Evolutionary conservation across 2,888 invertebrate species (phyloP), one percentile per base, ranked within the genome.

Genomic region (Oeneis ivallda): DNA sequence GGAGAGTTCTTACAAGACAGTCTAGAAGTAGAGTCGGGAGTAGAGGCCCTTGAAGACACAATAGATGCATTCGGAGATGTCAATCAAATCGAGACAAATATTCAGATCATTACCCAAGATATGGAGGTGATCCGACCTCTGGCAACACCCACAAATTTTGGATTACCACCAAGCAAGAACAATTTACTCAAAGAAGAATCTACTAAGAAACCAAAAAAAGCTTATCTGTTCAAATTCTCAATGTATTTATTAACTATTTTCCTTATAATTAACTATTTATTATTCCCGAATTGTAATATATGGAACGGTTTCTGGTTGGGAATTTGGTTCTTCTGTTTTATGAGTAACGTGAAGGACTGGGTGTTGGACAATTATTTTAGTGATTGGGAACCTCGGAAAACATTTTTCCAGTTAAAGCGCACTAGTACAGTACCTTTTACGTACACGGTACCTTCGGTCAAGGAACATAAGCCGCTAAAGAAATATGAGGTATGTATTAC

Each of bases 361-460:
- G n/a, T 91, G 50, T 62, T 89, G 66, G 88, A 87, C 56, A 89
- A 79, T 49, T 89, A 86, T 73, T 90, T 90, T 60, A 82, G 83
- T 73, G 87, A 89, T 6, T 75, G 74, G 66, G 89, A 89, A 17
- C 78, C 81, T 9, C 75, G 73, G 45, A 81, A 74, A 45, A 76
- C 76, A 39, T 77, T 79, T 32, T 76, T 86, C 17, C 84, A 82
- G 64, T 62, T 86, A 60, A 86, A 85, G 61, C 75, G 81, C 1
- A 83, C 75, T 60, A 80, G 74, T 68, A 66, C 75, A 7, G 67
- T 75, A 59, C 84, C 85, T 0, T 53, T 75, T 13, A 76, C 89
- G 0, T 85, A 94, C 65, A 93, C 94, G 70, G 93, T 95, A 77
- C 94, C 94, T 0, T 93, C 94, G 1, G 93, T 93, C 15, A 93